A percentile compares a stretch with the other conserved stretches of the same genome.
phyloP scores from a whole-genome alignment of 2,797 vertebrate genomes.

The Caiman crocodilus region DNA sequence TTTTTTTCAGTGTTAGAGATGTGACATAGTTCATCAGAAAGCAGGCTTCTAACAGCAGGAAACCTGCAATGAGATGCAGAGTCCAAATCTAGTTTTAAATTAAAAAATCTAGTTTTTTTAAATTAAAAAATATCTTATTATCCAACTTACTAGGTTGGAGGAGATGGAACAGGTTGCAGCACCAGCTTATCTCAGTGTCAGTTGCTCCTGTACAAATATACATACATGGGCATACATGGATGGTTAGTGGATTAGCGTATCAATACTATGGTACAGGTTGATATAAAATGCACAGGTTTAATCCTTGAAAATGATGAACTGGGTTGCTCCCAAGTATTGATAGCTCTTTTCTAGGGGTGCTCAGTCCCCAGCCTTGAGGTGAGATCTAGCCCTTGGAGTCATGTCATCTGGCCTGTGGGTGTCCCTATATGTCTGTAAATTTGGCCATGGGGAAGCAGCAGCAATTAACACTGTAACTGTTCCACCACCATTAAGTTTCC shows the following conservation, averaged over 20 bases:
- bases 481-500: too few relatives aligned
- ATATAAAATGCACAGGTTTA: not conserved
- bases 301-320: not conserved
- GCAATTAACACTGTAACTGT: too few relatives aligned
- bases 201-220: not conserved
- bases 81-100: not conserved
- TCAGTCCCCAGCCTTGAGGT: too few relatives aligned
- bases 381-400: too few relatives aligned
- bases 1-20: not conserved
- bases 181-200: not conserved
- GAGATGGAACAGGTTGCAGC: not conserved
- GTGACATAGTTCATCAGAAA: not conserved
- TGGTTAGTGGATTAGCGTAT: not conserved
- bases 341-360: not conserved
- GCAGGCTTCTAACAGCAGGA: not conserved
- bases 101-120: too few relatives aligned
- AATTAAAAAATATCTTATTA: not conserved
- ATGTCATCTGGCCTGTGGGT: too few relatives aligned
- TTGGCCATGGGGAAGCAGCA: too few relatives aligned
- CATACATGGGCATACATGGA: fast-evolving
- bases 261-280: not conserved
- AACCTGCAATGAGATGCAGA: not conserved
- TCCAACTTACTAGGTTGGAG: not conserved
- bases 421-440: too few relatives aligned
- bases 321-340: not conserved